phyloP scores from a whole-genome alignment of 2,888 invertebrate species.

The Dicroscelio sp. region DNA sequence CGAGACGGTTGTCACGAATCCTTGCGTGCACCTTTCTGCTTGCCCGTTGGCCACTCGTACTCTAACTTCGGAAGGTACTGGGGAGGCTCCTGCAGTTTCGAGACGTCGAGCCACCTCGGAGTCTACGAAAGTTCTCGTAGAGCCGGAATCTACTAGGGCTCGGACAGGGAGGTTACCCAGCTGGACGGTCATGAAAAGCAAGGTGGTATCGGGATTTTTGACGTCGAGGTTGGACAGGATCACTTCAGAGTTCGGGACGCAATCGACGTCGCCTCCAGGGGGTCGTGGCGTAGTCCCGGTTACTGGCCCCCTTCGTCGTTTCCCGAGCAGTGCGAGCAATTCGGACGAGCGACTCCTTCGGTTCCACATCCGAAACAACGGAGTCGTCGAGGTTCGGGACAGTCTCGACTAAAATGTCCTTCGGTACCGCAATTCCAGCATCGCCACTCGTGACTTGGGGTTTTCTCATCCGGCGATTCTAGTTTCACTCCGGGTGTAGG shows the following conservation, averaged over 20 bases:
- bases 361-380: neutral
- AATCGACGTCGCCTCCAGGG: neutral
- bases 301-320: neutral
- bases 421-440: neutral
- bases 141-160: no score
- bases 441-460: neutral
- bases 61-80: neutral
- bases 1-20: no score
- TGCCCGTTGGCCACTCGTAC: neutral
- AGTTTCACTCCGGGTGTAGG: no score
- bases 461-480: no score
- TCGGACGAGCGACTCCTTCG: neutral
- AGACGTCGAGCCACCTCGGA: no score
- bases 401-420: neutral
- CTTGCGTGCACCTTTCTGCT: neutral
- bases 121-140: no score
- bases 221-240: no score
- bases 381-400: neutral
- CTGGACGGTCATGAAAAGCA: no score
- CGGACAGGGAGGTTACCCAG: no score
- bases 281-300: neutral
- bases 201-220: no score
- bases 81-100: no score
- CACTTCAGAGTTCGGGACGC: no score
- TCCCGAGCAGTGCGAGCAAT: neutral